A percentile compares a stretch with the other conserved stretches of the same genome.
Conservation (phyloP, 2,888 invertebrate genomes). For the Digitonthophagus gazella region DNA sequence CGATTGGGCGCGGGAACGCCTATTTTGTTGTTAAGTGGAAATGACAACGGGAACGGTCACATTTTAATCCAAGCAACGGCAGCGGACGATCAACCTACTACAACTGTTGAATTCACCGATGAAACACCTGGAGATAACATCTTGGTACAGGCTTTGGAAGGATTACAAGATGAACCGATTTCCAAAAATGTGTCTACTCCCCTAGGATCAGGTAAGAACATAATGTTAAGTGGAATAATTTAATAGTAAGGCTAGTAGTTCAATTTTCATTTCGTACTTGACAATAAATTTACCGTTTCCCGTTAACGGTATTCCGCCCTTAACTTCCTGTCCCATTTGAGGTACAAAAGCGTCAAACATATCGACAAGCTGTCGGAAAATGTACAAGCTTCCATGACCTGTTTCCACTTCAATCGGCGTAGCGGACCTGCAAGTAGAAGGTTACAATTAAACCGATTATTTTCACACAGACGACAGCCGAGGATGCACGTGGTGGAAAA, state of each 20-base stretch:
- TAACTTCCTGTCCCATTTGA: not conserved
- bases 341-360: not conserved
- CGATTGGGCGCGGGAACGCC: conserved; percentile 46
- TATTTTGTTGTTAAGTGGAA: conserved; percentile 46
- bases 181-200: conserved; percentile 42
- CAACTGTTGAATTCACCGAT: conserved; percentile 30
- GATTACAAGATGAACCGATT: conserved; percentile 41
- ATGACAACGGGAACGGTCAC: conserved; percentile 45
- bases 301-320: not conserved
- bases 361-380: not conserved
- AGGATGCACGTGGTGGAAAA: not conserved
- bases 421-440: not conserved
- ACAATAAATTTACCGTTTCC: too few relatives aligned
- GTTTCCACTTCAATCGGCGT: not conserved
- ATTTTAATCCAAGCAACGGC: conserved; percentile 46
- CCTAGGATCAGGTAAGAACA: conserved; percentile 46
- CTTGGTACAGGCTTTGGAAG: conserved; percentile 43
- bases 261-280: too few relatives aligned
- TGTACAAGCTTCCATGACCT: not conserved
- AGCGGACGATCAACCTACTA: conserved; percentile 35
- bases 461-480: not conserved
- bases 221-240: not conserved
- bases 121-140: conserved; percentile 37
- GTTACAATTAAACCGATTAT: not conserved
- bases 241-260: not conserved